Conservation (phyloP, 1,140 invertebrate genomes). For the Nautilus pompilius region DNA sequence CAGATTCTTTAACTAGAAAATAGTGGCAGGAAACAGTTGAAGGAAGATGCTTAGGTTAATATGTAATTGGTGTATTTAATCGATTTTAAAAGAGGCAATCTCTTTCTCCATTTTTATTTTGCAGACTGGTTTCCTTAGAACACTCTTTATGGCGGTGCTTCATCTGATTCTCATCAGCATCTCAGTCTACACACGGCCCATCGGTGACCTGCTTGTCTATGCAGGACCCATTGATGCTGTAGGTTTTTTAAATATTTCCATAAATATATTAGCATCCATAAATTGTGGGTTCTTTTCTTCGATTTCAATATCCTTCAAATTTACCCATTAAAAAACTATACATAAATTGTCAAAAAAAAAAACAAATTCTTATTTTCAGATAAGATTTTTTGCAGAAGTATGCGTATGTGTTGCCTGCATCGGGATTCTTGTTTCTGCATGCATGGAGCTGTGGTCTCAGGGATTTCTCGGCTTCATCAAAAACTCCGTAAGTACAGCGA, state of each 20-base stretch:
- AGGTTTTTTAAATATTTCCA: constrained; percentile 15
- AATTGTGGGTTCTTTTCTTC: no score
- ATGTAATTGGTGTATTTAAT: no score
- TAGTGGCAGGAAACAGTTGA: no score
- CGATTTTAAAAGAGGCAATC: background rate
- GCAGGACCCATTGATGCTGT: constrained; percentile 31
- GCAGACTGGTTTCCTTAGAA: constrained; percentile 86
- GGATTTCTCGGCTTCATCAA: constrained; percentile 85
- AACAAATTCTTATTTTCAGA: constrained; percentile 43
- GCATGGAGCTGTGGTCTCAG: constrained; percentile 90
- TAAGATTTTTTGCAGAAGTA: constrained; percentile 76
- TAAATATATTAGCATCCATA: no score
- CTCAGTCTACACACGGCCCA: constrained; percentile 73
- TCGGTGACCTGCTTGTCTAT: constrained; percentile 58
- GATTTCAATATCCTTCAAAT: no score
- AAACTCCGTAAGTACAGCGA: constrained; percentile 83
- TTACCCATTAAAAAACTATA: no score
- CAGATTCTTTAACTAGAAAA: no score
- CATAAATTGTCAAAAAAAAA: no score
- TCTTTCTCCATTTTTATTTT: constrained; percentile 20
- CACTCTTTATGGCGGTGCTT: constrained; percentile 68
- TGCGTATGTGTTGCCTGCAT: constrained; percentile 80
- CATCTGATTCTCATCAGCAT: constrained; percentile 85
- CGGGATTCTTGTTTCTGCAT: constrained; percentile 84
- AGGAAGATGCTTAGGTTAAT: no score